Evolutionary conservation across 2,888 invertebrate genomes (phyloP), one percentile per base, ranked within the genome.

Genomic region (Lysandra coridon): DNA sequence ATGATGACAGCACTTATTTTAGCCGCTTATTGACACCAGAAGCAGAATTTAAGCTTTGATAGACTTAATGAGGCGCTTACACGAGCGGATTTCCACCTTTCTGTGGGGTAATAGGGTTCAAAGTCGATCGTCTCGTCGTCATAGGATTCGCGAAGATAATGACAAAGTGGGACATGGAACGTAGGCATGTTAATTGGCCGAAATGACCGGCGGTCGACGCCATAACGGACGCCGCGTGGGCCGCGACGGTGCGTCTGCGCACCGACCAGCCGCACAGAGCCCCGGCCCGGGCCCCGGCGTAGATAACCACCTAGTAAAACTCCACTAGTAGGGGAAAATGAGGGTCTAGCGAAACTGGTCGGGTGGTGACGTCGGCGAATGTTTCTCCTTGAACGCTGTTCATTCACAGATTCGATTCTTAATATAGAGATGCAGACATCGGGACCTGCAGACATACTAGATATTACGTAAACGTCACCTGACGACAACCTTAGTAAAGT

Each of bases 171-270:
- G 92, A 88, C 85, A 91, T 87, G 88, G 88, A 91, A 92, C 88
- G 93, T 92, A 92, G 93, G 92, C 93, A 93, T 89, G 92, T 88
- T 93, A 93, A 94, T 94, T 94, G 93, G 89, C 85, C 90, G 86
- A 90, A 90, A 90, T 92, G 92, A 90, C 90, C 92, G 91, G 89
- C 88, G 89, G 85, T 87, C 89, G 88, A 84, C 89, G 87, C 86
- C 91, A 93, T 92, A 92, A 90, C 87, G 87, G 92, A 89, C 84
- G 83, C 86, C 79, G 91, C 91, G 93, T 94, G 91, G 94, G 93
- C 85, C 81, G 88, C 90, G 91, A 90, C 92, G 91, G 88, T 87
- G 85, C 90, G 92, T 92, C 92, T 92, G 86, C 86, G 83, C 85
- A 83, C 81, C 86, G 83, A 85, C 90, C 90, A 88, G 82, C 14